phyloP scores from a whole-genome alignment of 1,140 invertebrate genomes.

The Caenorhabditis elegans region WBcel235 BX284606.5:4021501-4022000 shows the following conservation, averaged over 20 bases:
- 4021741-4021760: not conserved
- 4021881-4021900: not conserved
- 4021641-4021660: too few relatives aligned
- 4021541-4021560: too few relatives aligned
- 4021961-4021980: not conserved
- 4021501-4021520: too few relatives aligned
- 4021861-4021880: not conserved
- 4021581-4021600: not conserved
- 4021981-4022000: not conserved
- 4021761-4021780: not conserved
- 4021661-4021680: too few relatives aligned
- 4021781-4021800: not conserved
- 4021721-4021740: not conserved
- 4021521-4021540: not conserved
- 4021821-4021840: constrained; percentile 14
- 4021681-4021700: too few relatives aligned
- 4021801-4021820: not conserved
- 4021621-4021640: too few relatives aligned
- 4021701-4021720: not conserved
- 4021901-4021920: not conserved
- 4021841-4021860: not conserved
- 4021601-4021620: too few relatives aligned
- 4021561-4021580: too few relatives aligned
- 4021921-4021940: too few relatives aligned
- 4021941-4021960: too few relatives aligned